phyloP scores from a whole-genome alignment of 2,888 invertebrate species.

The Cephus pygmeus region DNA sequence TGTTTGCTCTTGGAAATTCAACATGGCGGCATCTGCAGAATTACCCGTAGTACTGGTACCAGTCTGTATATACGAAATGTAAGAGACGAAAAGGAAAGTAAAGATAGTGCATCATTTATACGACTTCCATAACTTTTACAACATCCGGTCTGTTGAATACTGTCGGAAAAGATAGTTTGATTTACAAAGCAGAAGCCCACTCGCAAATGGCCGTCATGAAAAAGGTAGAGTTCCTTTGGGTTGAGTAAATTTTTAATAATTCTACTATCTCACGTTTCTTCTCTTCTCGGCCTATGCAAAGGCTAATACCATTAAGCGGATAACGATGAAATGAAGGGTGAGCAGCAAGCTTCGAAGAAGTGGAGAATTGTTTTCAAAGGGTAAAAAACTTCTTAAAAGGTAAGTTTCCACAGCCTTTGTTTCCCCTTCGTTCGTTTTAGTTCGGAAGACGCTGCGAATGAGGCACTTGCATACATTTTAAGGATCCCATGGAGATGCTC shows the following conservation, averaged over 20 bases:
- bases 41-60: neutral
- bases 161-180: neutral
- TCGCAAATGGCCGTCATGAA: neutral
- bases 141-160: neutral
- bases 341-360: constrained; percentile 31
- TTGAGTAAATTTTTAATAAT: neutral
- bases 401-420: constrained; percentile 46
- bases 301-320: constrained; percentile 39
- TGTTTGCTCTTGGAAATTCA: neutral
- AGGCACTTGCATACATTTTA: constrained; percentile 38
- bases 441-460: constrained; percentile 17
- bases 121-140: neutral
- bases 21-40: too few relatives aligned
- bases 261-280: constrained; percentile 10
- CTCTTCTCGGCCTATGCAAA: constrained; percentile 18
- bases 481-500: constrained; percentile 39
- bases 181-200: neutral
- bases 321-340: constrained; percentile 22
- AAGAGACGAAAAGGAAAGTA: neutral
- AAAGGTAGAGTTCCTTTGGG: neutral
- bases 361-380: constrained; percentile 10
- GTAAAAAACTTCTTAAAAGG: constrained; percentile 53
- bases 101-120: neutral
- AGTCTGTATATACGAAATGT: neutral
- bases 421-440: constrained; percentile 33